Evolutionary conservation across 1,140 invertebrate species (phyloP), one percentile per base, ranked within the genome.

Genomic region (Acromyrmex echinatior): DNA sequence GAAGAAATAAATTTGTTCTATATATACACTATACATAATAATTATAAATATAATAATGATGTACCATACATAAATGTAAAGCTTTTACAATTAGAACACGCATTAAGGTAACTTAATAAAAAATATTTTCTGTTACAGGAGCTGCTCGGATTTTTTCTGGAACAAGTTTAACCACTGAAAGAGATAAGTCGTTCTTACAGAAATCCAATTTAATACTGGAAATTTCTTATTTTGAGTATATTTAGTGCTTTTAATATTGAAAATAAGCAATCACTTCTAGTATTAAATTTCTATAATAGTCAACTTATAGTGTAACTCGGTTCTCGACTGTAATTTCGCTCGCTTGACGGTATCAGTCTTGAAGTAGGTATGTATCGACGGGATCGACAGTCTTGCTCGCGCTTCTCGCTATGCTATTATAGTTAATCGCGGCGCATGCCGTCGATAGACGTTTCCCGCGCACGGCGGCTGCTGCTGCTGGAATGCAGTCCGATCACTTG

Each of bases 401-500:
- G 62, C 62, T 81, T 62, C 74, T 79, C 49, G 56, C 51, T 39
- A 74, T 35, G 70, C 85, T 89, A 89, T 85, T 91, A 82, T 86
- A 79, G 66, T 86, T 88, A 89, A 92, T 92, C 90, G 88, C 51
- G 31, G 78, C 74, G 77, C 45, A 79, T 45, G 77, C 28, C 51
- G 60, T 49, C 60, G 77, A 49, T 25, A 31, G 63, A 70, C 53
- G 86, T 89, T 85, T 65, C 85, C 65, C 88, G 80, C 88, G 79
- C 63, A 71, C 80, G 60, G 88, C 62, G 12, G 35, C 35, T 84
- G 92, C 90, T 92, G 90, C 91, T 92, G 89, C 85, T 93, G 94
- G 94, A 94, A 94, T 94, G 94, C 91, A 90, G 92, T 94, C 92
- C 86, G 94, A 94, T 94, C 92, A 92, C 92, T 94, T 91, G 89